Evolutionary conservation across 2,797 vertebrate species (phyloP).

Genomic region (Pelobates cultripes): DNA sequence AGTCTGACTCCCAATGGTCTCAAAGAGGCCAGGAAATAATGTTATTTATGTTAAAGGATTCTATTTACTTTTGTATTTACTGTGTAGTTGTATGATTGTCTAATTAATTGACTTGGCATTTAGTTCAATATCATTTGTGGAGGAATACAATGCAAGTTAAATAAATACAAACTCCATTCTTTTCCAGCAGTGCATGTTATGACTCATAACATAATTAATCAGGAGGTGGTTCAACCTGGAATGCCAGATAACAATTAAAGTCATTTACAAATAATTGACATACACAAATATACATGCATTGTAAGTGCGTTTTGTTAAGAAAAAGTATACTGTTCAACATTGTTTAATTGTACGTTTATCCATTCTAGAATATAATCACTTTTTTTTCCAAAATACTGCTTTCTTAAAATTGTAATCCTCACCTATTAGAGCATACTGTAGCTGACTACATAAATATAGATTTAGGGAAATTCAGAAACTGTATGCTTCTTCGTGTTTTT

Average conservation of each 20-base stretch:
- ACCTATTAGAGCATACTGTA: neutral
- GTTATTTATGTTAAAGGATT: neutral
- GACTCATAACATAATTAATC: slow-evolving; percentile 57
- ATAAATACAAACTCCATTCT: slow-evolving; percentile 38
- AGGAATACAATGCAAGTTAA: neutral
- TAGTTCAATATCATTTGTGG: neutral
- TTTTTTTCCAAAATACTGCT: neutral
- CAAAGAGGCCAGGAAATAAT: no score
- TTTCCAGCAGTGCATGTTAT: slow-evolving; percentile 35
- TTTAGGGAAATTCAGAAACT: neutral
- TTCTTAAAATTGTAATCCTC: neutral
- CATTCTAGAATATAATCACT: neutral
- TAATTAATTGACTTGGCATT: neutral
- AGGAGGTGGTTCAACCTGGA: slow-evolving; percentile 54
- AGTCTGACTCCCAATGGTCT: no score
- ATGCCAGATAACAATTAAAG: slow-evolving; percentile 57
- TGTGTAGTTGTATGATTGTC: neutral
- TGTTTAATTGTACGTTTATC: neutral
- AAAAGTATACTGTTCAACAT: neutral
- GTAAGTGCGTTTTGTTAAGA: neutral
- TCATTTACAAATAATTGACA: slow-evolving; percentile 46
- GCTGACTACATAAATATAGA: neutral
- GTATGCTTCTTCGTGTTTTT: neutral
- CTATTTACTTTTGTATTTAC: neutral
- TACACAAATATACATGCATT: slow-evolving; percentile 4